phyloP scores from a whole-genome alignment of 2,888 invertebrate species.

The Rapana venosa region DNA sequence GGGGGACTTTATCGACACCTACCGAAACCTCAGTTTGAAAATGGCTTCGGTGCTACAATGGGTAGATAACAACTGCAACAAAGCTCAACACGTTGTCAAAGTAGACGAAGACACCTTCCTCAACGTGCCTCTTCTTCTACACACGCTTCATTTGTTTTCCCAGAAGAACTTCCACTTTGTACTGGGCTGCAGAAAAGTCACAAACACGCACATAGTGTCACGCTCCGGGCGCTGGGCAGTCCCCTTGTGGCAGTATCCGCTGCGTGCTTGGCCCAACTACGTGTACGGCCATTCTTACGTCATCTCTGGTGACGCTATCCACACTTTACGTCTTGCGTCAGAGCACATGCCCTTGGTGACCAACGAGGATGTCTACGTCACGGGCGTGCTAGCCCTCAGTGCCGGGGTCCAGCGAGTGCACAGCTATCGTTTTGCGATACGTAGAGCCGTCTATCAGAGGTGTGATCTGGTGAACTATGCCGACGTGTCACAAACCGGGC shows the following conservation, averaged over 20 bases:
- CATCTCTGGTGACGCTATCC: slow-evolving; percentile 33
- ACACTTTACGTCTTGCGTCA: background rate
- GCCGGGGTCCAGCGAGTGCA: background rate
- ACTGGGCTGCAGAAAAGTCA: background rate
- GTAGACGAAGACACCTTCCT: slow-evolving; percentile 38
- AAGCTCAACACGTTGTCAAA: slow-evolving; percentile 1
- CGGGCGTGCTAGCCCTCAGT: slow-evolving; percentile 27
- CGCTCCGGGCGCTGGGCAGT: slow-evolving; percentile 3
- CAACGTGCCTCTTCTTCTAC: slow-evolving; percentile 24
- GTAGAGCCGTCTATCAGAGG: too few species aligned
- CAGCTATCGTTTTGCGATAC: background rate
- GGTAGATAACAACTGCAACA: background rate
- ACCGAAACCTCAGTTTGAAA: slow-evolving; percentile 33
- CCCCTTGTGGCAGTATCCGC: background rate
- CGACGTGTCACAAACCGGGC: background rate
- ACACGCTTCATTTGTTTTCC: background rate
- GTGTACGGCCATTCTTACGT: slow-evolving; percentile 37
- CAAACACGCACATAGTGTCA: background rate
- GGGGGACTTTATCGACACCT: slow-evolving; percentile 34
- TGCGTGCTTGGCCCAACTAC: slow-evolving; percentile 2
- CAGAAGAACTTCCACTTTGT: background rate
- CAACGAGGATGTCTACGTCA: slow-evolving; percentile 30
- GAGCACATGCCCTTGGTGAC: background rate
- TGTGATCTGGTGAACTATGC: background rate
- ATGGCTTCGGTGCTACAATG: slow-evolving; percentile 32